These are phyloP conservation scores for Anastrepha ludens DNA, from an alignment of 1,140 invertebrate genomes.

Conservation along the genomic window DNA sequence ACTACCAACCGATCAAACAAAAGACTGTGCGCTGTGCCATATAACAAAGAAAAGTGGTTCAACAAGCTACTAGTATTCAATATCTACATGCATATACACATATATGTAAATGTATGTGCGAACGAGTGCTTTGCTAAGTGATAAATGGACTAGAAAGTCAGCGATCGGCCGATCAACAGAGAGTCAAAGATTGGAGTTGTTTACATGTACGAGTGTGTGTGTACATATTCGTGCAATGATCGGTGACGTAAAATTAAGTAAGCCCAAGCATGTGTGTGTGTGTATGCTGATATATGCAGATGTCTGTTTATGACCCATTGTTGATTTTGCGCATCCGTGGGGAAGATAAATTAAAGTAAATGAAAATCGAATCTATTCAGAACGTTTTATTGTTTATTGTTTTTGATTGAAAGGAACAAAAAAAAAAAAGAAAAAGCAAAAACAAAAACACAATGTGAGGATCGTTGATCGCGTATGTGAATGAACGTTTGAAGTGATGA, in stretches of 20 bases:
- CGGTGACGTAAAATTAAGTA: slow-evolving; percentile 7
- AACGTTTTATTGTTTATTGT: too few species aligned
- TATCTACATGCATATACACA: too few species aligned
- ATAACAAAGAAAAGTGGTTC: neutral
- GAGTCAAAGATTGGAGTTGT: neutral
- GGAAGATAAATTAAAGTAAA: neutral
- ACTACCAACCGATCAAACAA: neutral
- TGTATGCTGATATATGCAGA: neutral
- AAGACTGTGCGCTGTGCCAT: neutral
- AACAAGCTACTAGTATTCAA: neutral
- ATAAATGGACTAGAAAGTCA: neutral
- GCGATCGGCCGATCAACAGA: too few species aligned
- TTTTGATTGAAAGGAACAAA: too few species aligned
- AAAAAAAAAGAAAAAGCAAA: too few species aligned
- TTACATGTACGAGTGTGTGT: neutral
- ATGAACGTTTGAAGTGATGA: slow-evolving; percentile 17
- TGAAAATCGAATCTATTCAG: too few species aligned
- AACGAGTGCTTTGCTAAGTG: neutral
- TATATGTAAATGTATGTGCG: neutral
- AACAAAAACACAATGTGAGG: neutral
- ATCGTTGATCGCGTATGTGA: neutral
- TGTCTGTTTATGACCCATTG: neutral
- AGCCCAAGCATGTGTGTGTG: neutral
- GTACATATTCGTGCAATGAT: neutral
- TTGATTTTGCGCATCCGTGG: neutral